Percentiles rank a stretch among this genome's conserved stretches.
Conservation (phyloP, 2,888 invertebrate species). For the Andrena dorsata region DNA sequence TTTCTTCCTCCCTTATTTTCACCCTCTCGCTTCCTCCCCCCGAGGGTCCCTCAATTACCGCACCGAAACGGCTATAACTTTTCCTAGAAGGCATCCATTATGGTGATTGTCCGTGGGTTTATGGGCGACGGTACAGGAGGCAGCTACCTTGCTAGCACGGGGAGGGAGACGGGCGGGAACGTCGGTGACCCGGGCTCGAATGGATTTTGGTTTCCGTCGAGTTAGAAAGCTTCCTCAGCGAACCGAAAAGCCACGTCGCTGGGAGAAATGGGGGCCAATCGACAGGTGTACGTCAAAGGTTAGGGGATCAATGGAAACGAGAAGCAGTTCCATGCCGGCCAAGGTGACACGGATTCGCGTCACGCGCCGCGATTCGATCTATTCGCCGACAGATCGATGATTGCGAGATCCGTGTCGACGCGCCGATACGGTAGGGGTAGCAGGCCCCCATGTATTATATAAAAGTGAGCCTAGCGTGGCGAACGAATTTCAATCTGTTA, state of each 20-base stretch:
- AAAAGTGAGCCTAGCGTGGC: too few species aligned
- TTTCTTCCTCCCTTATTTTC: too few species aligned
- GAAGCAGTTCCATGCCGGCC: neutral
- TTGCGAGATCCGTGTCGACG: neutral
- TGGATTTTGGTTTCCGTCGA: constrained; percentile 57
- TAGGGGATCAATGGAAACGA: constrained; percentile 10
- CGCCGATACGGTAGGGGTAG: neutral
- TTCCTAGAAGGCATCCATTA: constrained; percentile 80
- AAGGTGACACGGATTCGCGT: constrained; percentile 16
- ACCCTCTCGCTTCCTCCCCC: constrained; percentile 21
- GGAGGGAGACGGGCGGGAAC: too few species aligned
- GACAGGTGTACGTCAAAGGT: constrained; percentile 37
- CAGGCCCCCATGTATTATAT: constrained; percentile 28
- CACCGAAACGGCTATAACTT: constrained; percentile 77
- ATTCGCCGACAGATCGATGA: neutral
- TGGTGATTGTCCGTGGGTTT: constrained; percentile 79
- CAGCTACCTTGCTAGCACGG: too few species aligned
- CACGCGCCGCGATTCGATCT: constrained; percentile 37
- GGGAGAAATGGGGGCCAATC: constrained; percentile 26
- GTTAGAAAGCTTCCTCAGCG: constrained; percentile 47
- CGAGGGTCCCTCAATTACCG: constrained; percentile 75
- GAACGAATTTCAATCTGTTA: too few species aligned
- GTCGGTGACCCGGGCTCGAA: constrained; percentile 17
- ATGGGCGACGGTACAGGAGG: constrained; percentile 41
- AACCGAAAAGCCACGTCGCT: neutral